These are phyloP conservation scores for Epizoanthus stellaris DNA, from an alignment of 92 coral and sea anemone genomes.

Conservation along the genomic window DNA sequence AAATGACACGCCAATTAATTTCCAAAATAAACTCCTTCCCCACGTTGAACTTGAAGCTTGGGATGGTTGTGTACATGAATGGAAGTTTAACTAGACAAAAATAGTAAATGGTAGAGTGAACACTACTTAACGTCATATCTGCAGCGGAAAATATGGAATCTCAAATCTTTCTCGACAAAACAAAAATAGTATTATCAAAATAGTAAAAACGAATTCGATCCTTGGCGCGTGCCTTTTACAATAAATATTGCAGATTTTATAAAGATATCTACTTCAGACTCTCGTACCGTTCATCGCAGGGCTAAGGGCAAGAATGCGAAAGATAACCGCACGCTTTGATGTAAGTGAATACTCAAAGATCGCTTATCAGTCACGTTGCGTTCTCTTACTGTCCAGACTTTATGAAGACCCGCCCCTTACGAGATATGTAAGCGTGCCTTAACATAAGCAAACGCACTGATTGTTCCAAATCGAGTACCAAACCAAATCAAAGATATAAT, in stretches of 20 bases:
- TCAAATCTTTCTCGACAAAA: slow-evolving; percentile 6
- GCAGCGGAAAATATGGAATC: not conserved
- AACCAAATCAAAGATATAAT: slow-evolving; percentile 1
- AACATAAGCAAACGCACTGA: slow-evolving; percentile 15
- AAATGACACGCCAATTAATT: no score
- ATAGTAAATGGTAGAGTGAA: not conserved
- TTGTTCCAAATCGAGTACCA: slow-evolving; percentile 12
- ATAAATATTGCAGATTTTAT: not conserved
- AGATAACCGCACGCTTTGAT: slow-evolving; percentile 1
- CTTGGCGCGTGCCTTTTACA: slow-evolving; percentile 2
- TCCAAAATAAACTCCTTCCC: no score
- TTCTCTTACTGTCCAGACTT: not conserved
- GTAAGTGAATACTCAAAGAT: slow-evolving; percentile 19
- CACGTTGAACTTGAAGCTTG: no score
- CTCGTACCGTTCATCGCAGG: not conserved
- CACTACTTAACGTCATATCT: not conserved
- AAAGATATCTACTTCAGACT: not conserved
- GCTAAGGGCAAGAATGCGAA: not conserved
- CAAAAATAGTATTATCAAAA: slow-evolving; percentile 7
- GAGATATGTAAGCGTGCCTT: not conserved
- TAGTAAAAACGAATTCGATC: not conserved
- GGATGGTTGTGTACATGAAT: not conserved
- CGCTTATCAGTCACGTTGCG: not conserved
- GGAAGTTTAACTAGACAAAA: not conserved
- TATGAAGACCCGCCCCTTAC: not conserved